phyloP scores from a whole-genome alignment of 2,888 invertebrate species.

The Scaptomyza caliginosa region DNA sequence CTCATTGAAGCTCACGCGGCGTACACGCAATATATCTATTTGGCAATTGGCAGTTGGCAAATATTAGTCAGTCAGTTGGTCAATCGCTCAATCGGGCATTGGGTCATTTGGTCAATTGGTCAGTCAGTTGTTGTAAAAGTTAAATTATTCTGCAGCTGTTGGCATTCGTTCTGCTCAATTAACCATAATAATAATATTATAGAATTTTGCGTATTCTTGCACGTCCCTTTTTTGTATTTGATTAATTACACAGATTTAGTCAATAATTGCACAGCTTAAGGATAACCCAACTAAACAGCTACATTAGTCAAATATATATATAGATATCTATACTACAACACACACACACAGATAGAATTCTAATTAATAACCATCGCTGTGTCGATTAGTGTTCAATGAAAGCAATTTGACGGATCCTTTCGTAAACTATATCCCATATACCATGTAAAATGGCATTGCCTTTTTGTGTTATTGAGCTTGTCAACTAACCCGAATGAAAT shows the following conservation, averaged over 20 bases:
- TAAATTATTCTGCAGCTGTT: slow-evolving; percentile 1
- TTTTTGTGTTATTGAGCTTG: not conserved
- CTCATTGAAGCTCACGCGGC: slow-evolving; percentile 3
- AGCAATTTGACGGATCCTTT: not conserved
- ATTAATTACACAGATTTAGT: not conserved
- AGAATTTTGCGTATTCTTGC: slow-evolving; percentile 1
- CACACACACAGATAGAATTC: not conserved
- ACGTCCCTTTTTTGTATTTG: not conserved
- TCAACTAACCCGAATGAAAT: not conserved
- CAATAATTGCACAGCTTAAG: not conserved
- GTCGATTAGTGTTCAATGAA: not conserved
- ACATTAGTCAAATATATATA: not conserved
- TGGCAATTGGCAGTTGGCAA: slow-evolving; percentile 7
- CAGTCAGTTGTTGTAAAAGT: not conserved
- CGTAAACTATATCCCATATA: not conserved
- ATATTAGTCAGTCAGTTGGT: not conserved
- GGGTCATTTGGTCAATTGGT: not conserved
- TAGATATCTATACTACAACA: not conserved
- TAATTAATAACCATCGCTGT: not conserved
- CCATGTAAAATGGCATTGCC: not conserved
- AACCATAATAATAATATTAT: slow-evolving; percentile 17
- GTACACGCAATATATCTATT: slow-evolving; percentile 27
- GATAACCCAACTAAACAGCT: not conserved
- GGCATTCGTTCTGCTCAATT: slow-evolving; percentile 15
- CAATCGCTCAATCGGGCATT: not conserved